A percentile compares a stretch with the other conserved stretches of the same genome.
These are phyloP conservation scores for Hirudo medicinalis DNA, from an alignment of 1,140 invertebrate genomes.

Conservation along the genomic window DNA sequence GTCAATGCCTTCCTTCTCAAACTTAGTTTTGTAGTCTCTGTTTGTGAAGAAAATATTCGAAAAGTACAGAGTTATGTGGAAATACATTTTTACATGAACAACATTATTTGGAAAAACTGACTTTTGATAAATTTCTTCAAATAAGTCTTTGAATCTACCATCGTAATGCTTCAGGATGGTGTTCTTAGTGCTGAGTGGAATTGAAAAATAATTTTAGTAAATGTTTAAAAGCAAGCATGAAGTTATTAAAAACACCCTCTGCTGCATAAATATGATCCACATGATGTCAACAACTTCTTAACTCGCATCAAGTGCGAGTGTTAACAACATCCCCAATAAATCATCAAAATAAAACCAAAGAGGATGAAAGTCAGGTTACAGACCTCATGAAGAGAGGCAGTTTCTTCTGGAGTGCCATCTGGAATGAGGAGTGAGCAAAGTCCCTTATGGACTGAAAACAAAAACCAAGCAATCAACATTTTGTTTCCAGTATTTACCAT, in stretches of 20 bases:
- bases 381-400: slow-evolving; percentile 75
- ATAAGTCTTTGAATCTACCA: slow-evolving; percentile 95
- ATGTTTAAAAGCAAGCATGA: too few species aligned
- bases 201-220: not conserved
- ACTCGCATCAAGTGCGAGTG: too few species aligned
- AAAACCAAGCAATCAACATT: slow-evolving; percentile 12
- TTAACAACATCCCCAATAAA: slow-evolving; percentile 6
- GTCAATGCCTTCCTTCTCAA: slow-evolving; percentile 74
- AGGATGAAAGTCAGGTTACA: not conserved
- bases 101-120: slow-evolving; percentile 34
- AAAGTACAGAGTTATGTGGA: not conserved
- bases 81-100: too few species aligned
- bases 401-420: slow-evolving; percentile 70
- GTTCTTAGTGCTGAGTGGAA: slow-evolving; percentile 68
- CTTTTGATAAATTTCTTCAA: slow-evolving; percentile 89
- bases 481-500: not conserved
- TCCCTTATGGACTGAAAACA: slow-evolving; percentile 54
- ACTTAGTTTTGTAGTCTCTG: slow-evolving; percentile 71
- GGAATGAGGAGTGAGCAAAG: slow-evolving; percentile 85
- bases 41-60: slow-evolving; percentile 20
- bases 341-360: not conserved
- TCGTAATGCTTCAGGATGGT: slow-evolving; percentile 96
- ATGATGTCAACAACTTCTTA: too few species aligned
- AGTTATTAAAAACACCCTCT: too few species aligned
- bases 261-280: too few species aligned